Conservation (phyloP, 37 sponge, comb jelly and placozoan species). For the Beroe ovata region DNA sequence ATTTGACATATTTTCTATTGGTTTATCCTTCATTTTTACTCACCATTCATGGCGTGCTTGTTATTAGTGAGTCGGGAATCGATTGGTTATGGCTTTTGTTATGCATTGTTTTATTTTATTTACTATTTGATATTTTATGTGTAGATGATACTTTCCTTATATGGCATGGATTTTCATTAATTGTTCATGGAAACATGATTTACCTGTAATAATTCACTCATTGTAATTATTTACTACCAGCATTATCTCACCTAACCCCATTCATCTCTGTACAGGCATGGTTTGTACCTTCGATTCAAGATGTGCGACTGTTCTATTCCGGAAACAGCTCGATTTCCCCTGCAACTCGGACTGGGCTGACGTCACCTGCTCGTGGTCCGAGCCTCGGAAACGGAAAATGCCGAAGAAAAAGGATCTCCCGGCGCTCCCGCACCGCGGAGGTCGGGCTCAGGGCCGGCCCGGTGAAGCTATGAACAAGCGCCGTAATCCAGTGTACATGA, state of each 20-base stretch:
- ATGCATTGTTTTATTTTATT: background rate
- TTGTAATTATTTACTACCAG: too few species aligned
- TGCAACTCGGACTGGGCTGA: constrained; percentile 54
- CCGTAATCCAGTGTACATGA: background rate
- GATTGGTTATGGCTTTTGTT: too few species aligned
- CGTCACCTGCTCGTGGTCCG: background rate
- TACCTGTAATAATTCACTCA: too few species aligned
- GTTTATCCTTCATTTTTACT: background rate
- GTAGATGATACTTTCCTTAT: too few species aligned
- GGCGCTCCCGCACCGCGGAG: background rate
- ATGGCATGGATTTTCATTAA: too few species aligned
- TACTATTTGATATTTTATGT: background rate
- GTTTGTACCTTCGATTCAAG: constrained; percentile 3
- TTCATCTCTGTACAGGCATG: constrained; percentile 26
- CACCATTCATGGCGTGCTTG: background rate
- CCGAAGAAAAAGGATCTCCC: constrained; percentile 7
- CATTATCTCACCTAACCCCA: too few species aligned
- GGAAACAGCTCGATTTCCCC: constrained; percentile 21
- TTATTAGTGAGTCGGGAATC: too few species aligned
- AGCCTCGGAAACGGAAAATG: constrained; percentile 10
- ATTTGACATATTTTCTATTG: too few species aligned
- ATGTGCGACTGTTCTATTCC: background rate
- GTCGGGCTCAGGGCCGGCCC: background rate
- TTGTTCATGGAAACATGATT: too few species aligned
- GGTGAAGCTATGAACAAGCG: background rate